Conservation (phyloP, 1,140 invertebrate species). For the Rhopalosiphum maidis region DNA sequence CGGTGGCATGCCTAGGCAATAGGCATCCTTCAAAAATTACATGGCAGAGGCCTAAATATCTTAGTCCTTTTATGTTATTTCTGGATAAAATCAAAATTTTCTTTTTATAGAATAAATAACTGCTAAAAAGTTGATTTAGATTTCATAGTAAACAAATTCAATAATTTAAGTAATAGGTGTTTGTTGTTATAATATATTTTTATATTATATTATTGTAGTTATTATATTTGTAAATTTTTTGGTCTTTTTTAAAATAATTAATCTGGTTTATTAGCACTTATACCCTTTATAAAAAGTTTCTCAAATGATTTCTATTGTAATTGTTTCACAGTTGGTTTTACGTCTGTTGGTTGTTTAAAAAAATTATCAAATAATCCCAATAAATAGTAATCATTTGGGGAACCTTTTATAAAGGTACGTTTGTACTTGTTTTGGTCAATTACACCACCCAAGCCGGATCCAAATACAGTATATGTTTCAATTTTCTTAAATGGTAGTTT, state of each 20-base stretch:
- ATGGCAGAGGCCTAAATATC: too few species aligned
- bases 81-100: neutral
- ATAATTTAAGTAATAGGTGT: neutral
- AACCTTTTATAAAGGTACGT: slow-evolving; percentile 40
- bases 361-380: slow-evolving; percentile 17
- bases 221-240: neutral
- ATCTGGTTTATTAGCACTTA: too few species aligned
- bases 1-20: too few species aligned
- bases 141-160: too few species aligned
- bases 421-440: slow-evolving; percentile 11
- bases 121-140: too few species aligned
- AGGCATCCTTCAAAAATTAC: too few species aligned
- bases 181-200: neutral
- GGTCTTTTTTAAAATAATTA: too few species aligned
- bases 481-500: slow-evolving; percentile 37
- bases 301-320: too few species aligned
- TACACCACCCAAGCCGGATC: neutral
- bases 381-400: neutral
- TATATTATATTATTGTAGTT: neutral
- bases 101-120: neutral
- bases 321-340: too few species aligned
- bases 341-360: neutral
- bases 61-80: neutral
- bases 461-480: slow-evolving; percentile 23
- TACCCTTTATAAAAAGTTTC: too few species aligned